Evolutionary conservation across 2,113 vertebrate species (phyloP).

Genomic region (Apus apus): DNA sequence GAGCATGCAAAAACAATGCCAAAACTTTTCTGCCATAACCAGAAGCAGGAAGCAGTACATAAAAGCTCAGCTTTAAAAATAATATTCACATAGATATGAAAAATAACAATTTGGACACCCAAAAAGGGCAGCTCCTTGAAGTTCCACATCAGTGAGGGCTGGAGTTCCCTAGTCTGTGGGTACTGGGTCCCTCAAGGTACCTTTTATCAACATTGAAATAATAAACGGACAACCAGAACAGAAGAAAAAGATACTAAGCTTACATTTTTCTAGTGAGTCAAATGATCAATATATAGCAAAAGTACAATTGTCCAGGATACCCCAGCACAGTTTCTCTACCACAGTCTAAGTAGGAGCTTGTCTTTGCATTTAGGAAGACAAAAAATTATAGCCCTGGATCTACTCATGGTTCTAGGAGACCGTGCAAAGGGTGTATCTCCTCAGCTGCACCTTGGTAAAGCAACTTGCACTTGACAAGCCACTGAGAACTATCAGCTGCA

Average conservation of each 20-base stretch:
- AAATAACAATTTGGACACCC: background rate
- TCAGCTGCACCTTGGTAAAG: conserved; percentile 14
- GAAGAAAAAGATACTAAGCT: background rate
- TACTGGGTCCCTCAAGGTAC: background rate
- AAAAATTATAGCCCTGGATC: background rate
- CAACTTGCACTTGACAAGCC: background rate
- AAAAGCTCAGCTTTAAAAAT: background rate
- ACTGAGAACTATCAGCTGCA: conserved; percentile 35
- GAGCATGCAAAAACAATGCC: background rate
- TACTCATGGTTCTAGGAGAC: background rate
- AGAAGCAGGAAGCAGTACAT: background rate
- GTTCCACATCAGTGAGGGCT: background rate
- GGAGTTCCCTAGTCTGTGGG: background rate
- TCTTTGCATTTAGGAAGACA: background rate
- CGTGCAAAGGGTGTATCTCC: background rate
- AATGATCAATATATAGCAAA: background rate
- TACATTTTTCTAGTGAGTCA: background rate
- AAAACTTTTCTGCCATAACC: conserved; percentile 7
- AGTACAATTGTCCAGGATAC: background rate
- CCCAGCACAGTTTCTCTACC: background rate
- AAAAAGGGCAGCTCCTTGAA: background rate
- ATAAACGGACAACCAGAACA: background rate
- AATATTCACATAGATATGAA: background rate
- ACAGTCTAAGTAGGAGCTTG: background rate
- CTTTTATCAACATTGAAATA: background rate